A percentile compares a stretch with the other conserved stretches of the same genome.
Conservation (phyloP, 30 jellyfish, hydroid and myxozoan species). For the Mastigias papua region DNA sequence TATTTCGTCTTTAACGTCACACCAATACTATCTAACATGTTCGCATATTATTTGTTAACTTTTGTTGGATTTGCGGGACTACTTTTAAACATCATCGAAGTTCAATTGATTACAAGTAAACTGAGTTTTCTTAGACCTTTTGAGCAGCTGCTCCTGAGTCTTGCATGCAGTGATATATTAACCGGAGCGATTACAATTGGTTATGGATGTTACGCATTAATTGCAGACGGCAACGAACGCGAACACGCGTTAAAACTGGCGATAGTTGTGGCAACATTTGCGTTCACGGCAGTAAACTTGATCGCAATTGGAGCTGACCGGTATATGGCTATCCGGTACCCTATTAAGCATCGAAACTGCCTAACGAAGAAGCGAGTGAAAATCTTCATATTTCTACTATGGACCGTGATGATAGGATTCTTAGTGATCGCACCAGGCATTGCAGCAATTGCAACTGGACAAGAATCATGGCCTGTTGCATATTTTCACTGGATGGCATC, state of each 20-base stretch:
- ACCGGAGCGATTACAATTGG: conserved; percentile 11
- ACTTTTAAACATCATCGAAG: conserved; percentile 28
- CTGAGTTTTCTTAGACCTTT: conserved; percentile 20
- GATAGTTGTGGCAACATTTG: conserved; percentile 9
- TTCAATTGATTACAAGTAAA: conserved; percentile 5
- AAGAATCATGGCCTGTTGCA: not conserved
- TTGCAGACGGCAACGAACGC: not conserved
- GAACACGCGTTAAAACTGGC: not conserved
- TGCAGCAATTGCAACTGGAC: not conserved
- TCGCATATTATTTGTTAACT: not conserved
- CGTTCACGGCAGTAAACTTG: conserved; percentile 33
- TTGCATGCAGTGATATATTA: conserved; percentile 55
- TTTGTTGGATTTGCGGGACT: conserved; percentile 22
- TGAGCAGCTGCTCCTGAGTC: conserved; percentile 53
- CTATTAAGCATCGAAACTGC: conserved; percentile 59
- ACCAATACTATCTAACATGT: not conserved
- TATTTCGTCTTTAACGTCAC: not conserved
- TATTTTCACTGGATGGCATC: conserved; percentile 29
- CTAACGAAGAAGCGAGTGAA: conserved; percentile 50
- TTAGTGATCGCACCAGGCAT: conserved; percentile 6
- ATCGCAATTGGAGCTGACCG: conserved; percentile 61
- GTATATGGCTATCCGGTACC: conserved; percentile 41
- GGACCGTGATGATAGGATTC: conserved; percentile 2
- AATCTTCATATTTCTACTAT: not conserved
- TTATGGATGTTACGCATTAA: conserved; percentile 20